Conservation (phyloP, 2,888 invertebrate species). For the Rotaria sp. region DNA sequence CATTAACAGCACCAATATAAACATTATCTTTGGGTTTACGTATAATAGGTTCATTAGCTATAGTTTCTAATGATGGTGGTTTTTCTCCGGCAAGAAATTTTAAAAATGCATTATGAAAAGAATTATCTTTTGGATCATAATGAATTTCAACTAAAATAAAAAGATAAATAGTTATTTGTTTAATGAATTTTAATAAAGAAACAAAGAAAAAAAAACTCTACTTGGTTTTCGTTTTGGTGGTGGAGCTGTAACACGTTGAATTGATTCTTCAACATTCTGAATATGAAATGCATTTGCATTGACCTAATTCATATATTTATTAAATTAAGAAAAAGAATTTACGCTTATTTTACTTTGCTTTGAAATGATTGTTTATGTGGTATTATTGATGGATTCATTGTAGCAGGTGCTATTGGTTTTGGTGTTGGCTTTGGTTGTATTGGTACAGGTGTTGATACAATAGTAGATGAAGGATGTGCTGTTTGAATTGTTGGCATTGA, state of each 20-base stretch:
- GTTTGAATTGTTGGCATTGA: neutral
- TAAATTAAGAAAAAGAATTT: neutral
- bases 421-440: neutral
- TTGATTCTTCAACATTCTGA: constrained; percentile 36
- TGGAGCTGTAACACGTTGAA: constrained; percentile 37
- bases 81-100: constrained; percentile 41
- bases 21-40: constrained; percentile 37
- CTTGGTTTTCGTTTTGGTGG: constrained; percentile 39
- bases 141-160: neutral
- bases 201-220: neutral
- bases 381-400: neutral
- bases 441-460: constrained; percentile 12
- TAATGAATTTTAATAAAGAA: neutral
- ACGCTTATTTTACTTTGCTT: neutral
- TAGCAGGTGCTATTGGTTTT: neutral
- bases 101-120: constrained; percentile 35
- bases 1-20: neutral
- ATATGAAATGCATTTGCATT: constrained; percentile 11
- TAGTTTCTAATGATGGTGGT: constrained; percentile 34
- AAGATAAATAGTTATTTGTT: neutral
- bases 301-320: neutral
- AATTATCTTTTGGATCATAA: constrained; percentile 26
- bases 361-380: constrained; percentile 28
- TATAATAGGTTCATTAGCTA: constrained; percentile 31
- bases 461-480: neutral